Conservation (phyloP, 2,113 vertebrate genomes). For the Cochlearius cochlearius region DNA sequence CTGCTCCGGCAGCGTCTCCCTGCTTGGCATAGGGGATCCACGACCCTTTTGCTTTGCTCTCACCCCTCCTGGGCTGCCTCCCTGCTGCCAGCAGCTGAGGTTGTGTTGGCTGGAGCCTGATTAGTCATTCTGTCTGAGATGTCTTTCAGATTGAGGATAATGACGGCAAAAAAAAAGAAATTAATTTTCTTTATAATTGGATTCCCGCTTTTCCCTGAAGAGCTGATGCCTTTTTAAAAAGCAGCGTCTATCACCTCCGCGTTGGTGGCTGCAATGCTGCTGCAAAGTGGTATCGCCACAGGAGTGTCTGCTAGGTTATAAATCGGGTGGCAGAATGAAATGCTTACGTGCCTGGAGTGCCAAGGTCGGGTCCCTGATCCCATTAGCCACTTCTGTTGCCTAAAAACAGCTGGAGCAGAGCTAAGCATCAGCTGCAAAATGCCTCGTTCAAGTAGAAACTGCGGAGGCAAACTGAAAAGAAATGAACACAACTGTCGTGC, state of each 20-base stretch:
- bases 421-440: background rate
- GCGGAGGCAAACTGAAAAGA: background rate
- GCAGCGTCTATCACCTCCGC: background rate
- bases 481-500: background rate
- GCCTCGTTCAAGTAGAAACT: background rate
- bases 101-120: background rate
- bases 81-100: background rate
- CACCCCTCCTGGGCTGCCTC: background rate
- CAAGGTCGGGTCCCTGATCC: slow-evolving; percentile 25
- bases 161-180: background rate
- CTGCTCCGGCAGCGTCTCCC: background rate
- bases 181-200: slow-evolving; percentile 33
- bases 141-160: slow-evolving; percentile 19
- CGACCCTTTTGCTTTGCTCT: background rate
- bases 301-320: slow-evolving; percentile 9
- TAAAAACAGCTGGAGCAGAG: slow-evolving; percentile 28
- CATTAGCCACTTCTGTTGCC: background rate
- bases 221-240: background rate
- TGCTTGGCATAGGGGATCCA: accelerated
- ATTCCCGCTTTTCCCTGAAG: background rate
- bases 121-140: slow-evolving; percentile 4
- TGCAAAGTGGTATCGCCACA: background rate
- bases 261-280: background rate
- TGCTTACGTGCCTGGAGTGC: background rate
- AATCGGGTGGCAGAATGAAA: slow-evolving; percentile 47